Base-by-base conservation (phyloP, 2,888 invertebrate species). In the Hymenopus coronatus region DNA sequence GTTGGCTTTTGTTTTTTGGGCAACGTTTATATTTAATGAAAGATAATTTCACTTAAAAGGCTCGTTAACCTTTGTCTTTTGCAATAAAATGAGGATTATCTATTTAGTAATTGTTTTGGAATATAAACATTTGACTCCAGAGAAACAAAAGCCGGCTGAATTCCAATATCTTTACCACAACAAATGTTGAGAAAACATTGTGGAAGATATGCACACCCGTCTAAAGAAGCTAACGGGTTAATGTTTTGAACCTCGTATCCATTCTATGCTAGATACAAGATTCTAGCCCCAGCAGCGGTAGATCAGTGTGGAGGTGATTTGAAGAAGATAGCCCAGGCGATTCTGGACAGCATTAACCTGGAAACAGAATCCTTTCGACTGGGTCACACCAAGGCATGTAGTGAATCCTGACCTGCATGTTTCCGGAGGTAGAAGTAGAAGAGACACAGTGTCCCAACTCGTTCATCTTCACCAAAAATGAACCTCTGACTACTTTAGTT, bases 371-470 rank as follows among this genome's bases (percentile, higher is more conserved):
- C 97, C 93, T 99, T 97, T 95, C 97, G 98, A 96, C 96, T 98
- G 94, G 99, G 99, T 95, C 97, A 98, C 95, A 99, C 99, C 94
- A 99, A 99, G 97, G 99, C 99, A 97, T 96, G 97, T 96, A 92
- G 91, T 83, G 82, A 28, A 3, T 84, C 84, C 84, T 33, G 15
- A 6, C 85, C 85, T 54, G 54, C 54, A 70, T 25, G 54, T 40
- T 82, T 83, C 28, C 81, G n/a, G 83, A 28, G 30, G 88, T 82
- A 54, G 27, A 82, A 54, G 84, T 46, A 33, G 40, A 40, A 40
- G 40, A 40, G 40, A 12, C 30, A 54, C 28, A n/a, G 15, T 82
- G 15, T 30, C 28, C 46, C 27, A 4, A 20, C 54, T 70, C 54
- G 54, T 70, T 70, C 54, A 70, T 70, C 54, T 20, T 70, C 1